These are phyloP conservation scores for Steinernema khuongi DNA, from an alignment of 1,140 invertebrate genomes.

Conservation along the genomic window DNA sequence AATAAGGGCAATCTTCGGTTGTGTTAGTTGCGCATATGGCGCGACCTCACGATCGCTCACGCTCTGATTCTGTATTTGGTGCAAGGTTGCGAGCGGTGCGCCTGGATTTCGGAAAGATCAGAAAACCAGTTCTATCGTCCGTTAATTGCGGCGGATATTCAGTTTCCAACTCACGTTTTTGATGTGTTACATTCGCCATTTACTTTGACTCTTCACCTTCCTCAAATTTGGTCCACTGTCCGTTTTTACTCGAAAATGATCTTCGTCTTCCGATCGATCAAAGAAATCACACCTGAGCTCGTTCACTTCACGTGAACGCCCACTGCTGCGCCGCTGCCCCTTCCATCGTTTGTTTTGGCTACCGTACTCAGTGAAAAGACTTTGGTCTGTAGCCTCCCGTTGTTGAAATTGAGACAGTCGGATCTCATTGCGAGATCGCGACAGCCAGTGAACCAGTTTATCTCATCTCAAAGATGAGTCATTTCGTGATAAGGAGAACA, in stretches of 20 bases:
- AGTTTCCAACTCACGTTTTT: not conserved
- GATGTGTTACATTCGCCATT: no score
- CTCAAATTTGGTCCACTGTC: no score
- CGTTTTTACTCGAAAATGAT: no score
- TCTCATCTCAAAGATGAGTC: no score
- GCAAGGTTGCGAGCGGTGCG: not conserved
- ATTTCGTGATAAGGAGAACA: no score
- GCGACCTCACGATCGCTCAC: slow-evolving; percentile 12
- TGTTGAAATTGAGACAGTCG: no score
- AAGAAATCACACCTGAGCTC: not conserved
- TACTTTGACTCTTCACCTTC: no score
- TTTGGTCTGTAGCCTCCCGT: no score
- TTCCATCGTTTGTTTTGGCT: no score
- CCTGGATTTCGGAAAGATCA: not conserved
- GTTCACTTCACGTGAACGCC: not conserved
- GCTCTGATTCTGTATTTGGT: slow-evolving; percentile 10
- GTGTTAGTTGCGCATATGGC: not conserved
- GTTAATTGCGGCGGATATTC: not conserved
- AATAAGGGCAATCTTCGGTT: not conserved
- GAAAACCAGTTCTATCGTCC: not conserved
- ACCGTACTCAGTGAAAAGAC: no score
- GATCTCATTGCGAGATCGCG: not conserved
- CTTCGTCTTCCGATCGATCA: not conserved
- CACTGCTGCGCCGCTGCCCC: no score
- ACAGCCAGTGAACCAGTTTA: not conserved